Evolutionary conservation across 1,140 invertebrate genomes (phyloP), one percentile per base, ranked within the genome.

Genomic region (Batillaria attramentaria): DNA sequence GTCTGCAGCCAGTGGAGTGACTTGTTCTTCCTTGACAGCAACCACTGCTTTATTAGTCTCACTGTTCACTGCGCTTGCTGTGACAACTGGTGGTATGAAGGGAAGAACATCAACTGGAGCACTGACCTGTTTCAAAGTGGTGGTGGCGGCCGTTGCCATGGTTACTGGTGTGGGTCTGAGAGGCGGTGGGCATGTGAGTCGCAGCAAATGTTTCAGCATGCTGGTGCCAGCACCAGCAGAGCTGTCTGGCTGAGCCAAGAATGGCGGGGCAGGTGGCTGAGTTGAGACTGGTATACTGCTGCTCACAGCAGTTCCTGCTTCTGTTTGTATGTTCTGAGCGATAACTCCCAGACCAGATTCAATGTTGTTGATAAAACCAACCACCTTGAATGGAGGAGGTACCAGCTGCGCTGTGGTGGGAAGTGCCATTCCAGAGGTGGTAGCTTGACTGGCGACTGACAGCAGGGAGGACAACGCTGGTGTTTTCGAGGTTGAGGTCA

Each of bases 171-270:
- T 42, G 4, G 54, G 3, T 54, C 41, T 28, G 35, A n/a, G n/a
- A n/a, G n/a, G n/a, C n/a, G 35, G 3, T 8, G 73, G 73, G 4
- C 73, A 50, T 41, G 73, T 75, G 35, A 75, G 54, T 28, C 73
- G 73, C 35, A 75, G 57, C 35, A 75, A 35, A 31, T 75, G 73
- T 62, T 75, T 75, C 37, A 75, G 39, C 73, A 75, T 75, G 54
- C 73, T 75, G 20, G 39, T 62, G 6, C 73, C 68, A 42, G 39
- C 73, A 62, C 57, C 57, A 62, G 57, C 6, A 60, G 57, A n/a
- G n/a, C n/a, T n/a, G n/a, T 70, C 68, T 6, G 68, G 68, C 42
- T 43, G 68, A 8, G 68, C 18, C 24, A 70, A 24, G 24, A 46
- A n/a, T n/a, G n/a, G 41, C 18, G 16, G 33, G 41, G 20, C 41